Evolutionary conservation across 2,113 vertebrate genomes (phyloP), one percentile per base, ranked within the genome.

Genomic region (Megatriorchis doriae): DNA sequence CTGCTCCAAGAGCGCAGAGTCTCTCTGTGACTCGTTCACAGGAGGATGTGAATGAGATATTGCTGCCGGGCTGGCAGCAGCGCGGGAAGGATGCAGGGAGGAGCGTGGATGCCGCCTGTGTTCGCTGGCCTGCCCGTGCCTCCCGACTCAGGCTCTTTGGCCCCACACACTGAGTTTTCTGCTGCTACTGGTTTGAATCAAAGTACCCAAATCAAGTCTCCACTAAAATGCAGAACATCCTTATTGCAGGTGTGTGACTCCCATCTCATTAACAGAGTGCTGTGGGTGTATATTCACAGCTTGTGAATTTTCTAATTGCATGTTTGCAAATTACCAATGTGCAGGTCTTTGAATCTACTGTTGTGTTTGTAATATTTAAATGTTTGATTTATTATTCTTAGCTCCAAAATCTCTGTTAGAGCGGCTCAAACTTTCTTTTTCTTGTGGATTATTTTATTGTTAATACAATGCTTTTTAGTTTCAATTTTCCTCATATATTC

Each of bases 41-140:
- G 53, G 27, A 90, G 78, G 53, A 52, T 4, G 6, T 12, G 66
- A 56, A 22, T 10, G 55, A 56, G 74, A 11, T 11, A 3, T 5
- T 6, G 29, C 42, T 86, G 34, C 63, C 3, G 6, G 52, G 47
- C 83, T n/a, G 74, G 25, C 2, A 0, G 52, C 27, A 23, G 34
- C 8, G 2, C 1, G 16, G 29, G 15, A 67, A 52, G 50, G 36
- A n/a, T 2, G 13, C 23, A 7, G 42, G 38, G 27, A 40, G 32
- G n/a, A 48, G 79, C n/a, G 20, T 2, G 5, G 52, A 3, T 0
- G 0, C 22, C 0, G 32, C 25, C n/a, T 6, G 27, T 18, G 27
- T 26, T 10, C 4, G 5, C 62, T 43, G 27, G 17, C 12, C 62
- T 52, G 58, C 29, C 65, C 6, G 4, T 11, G 25, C 47, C 27